Percentiles rank a stretch among this genome's conserved stretches.
phyloP scores from a whole-genome alignment of 2,797 vertebrate genomes.

The Buceros bicornis region DNA sequence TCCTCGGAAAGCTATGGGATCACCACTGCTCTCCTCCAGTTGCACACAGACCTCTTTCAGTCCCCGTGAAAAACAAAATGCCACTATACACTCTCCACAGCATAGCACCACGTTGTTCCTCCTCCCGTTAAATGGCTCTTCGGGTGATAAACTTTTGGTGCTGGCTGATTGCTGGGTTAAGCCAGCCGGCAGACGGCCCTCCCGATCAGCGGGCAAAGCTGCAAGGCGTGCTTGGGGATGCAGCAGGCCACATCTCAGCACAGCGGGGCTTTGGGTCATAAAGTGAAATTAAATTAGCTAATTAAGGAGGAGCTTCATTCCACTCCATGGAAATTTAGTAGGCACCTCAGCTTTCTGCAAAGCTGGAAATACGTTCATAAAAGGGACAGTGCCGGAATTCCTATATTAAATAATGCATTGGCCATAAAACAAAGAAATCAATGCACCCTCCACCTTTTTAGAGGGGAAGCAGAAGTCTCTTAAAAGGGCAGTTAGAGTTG shows the following conservation, averaged over 20 bases:
- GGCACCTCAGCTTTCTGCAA: not conserved
- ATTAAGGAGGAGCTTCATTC: not conserved
- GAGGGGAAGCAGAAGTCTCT: slow-evolving; percentile 61
- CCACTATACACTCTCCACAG: not conserved
- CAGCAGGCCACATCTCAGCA: not conserved
- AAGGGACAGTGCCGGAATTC: not conserved
- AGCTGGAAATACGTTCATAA: not conserved
- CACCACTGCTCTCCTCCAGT: not conserved
- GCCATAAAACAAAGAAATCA: slow-evolving; percentile 36
- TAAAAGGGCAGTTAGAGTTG: slow-evolving; percentile 29
- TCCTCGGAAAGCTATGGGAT: not conserved
- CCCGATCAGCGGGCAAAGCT: not conserved
- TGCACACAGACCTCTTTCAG: not conserved
- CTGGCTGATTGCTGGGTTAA: not conserved
- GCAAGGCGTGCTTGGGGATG: not conserved
- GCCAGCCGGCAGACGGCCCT: not conserved
- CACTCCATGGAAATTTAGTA: not conserved
- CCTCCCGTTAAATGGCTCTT: not conserved
- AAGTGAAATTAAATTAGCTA: not conserved
- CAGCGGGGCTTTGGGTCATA: not conserved
- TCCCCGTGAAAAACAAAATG: not conserved
- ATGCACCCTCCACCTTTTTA: slow-evolving; percentile 26
- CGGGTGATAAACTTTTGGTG: not conserved
- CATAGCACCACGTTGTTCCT: not conserved
- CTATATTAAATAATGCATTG: not conserved